Percentiles rank a stretch among this genome's conserved stretches.
Evolutionary conservation across 2,113 vertebrate species (phyloP).

Genomic region (Spea multiplicata): DNA sequence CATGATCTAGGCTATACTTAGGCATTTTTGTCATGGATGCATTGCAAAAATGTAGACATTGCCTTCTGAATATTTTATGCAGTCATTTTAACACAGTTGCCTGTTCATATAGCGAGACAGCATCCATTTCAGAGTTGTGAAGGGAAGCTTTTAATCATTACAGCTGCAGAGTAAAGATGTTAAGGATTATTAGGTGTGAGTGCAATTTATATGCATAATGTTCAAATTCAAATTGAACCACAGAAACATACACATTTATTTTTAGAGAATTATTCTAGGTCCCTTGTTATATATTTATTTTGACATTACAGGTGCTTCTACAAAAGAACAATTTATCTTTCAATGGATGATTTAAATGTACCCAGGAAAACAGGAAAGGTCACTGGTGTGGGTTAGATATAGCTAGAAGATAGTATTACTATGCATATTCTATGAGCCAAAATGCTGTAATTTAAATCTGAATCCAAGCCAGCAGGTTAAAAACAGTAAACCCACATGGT

Average conservation of each 20-base stretch:
- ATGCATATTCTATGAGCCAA: too few relatives aligned
- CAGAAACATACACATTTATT: slow-evolving; percentile 19
- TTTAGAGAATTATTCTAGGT: slow-evolving; percentile 23
- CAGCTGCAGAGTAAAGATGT: slow-evolving; percentile 38
- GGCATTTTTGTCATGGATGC: slow-evolving; percentile 26
- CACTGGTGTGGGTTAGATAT: neutral
- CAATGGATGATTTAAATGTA: neutral
- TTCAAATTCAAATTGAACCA: slow-evolving; percentile 29
- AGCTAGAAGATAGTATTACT: neutral
- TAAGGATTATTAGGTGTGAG: slow-evolving; percentile 46
- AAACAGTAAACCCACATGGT: too few relatives aligned
- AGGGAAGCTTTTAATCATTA: slow-evolving; percentile 41
- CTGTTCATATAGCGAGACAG: slow-evolving; percentile 34
- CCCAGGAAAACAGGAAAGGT: neutral
- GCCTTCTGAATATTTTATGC: slow-evolving; percentile 36
- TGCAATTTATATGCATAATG: slow-evolving; percentile 39
- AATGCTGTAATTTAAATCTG: too few relatives aligned
- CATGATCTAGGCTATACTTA: too few relatives aligned
- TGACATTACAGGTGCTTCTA: slow-evolving; percentile 6
- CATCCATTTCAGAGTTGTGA: slow-evolving; percentile 39
- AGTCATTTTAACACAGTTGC: slow-evolving; percentile 42
- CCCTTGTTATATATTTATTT: neutral
- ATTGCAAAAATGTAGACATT: slow-evolving; percentile 36
- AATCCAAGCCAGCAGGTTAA: too few relatives aligned
- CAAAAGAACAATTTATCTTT: slow-evolving; percentile 1